A percentile compares a stretch with the other conserved stretches of the same genome.
Conservation (phyloP, 2,797 vertebrate genomes). For the Melopsittacus undulatus region DNA sequence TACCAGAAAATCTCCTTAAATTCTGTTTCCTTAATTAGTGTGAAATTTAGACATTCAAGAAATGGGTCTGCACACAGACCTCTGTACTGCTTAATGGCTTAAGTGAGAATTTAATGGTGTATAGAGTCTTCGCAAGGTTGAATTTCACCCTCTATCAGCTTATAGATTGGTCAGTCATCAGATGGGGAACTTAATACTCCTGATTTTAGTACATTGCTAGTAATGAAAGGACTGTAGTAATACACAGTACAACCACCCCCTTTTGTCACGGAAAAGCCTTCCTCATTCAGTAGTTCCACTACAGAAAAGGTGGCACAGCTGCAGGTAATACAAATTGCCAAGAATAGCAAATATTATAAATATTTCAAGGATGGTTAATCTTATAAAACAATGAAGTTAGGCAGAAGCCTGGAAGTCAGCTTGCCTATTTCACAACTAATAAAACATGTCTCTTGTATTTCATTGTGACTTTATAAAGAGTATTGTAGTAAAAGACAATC, state of each 20-base stretch:
- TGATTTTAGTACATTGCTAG: neutral
- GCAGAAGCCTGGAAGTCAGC: conserved; percentile 56
- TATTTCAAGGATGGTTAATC: conserved; percentile 70
- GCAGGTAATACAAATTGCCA: conserved; percentile 53
- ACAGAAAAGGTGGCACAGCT: conserved; percentile 22
- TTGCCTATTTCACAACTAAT: conserved; percentile 67
- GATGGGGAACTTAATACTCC: neutral
- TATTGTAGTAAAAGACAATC: conserved; percentile 53
- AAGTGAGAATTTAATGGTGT: neutral
- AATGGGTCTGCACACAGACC: neutral
- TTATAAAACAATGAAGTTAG: conserved; percentile 70
- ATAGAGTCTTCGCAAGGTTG: neutral
- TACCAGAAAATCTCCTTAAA: neutral
- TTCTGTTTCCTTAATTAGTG: neutral
- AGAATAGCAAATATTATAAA: conserved; percentile 62
- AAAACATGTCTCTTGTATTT: conserved; percentile 68
- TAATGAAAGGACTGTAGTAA: neutral
- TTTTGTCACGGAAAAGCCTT: neutral
- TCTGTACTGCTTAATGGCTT: neutral
- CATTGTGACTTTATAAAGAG: conserved; percentile 48
- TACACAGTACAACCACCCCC: neutral
- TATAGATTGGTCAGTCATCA: conserved; percentile 36
- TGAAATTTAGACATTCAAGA: neutral
- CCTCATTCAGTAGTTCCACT: neutral
- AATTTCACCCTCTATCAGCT: conserved; percentile 46